Base-by-base conservation (phyloP, 2,888 invertebrate genomes). In the Himalopsyche japonica region DNA sequence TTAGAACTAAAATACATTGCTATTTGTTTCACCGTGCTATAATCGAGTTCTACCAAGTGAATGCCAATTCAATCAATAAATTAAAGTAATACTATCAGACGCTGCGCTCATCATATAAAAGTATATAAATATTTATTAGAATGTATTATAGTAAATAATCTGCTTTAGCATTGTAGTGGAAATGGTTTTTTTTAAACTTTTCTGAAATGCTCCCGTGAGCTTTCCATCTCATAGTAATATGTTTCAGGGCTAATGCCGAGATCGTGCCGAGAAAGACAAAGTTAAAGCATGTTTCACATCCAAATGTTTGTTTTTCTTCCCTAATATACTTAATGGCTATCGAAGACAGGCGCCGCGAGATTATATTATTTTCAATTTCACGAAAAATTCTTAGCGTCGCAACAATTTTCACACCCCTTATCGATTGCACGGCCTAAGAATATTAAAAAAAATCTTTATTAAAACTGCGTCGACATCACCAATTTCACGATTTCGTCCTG, bases 181-280 rank as follows among this genome's bases (percentile, higher is more conserved):
- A 70, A 70, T 70, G 30, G 2, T 12, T 70, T 37, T 37, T 70
- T 10, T 70, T 20, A 20, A 15, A 20, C 30, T 70, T 43, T 34
- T 27, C 32, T 34, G 64, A 70, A 18, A 78, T 77, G 57, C 34
- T 64, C 76, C 84, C 20, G 77, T 77, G 84, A 84, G 79, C 81
- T 79, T 70, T 79, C 48, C 79, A 81, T 84, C 79, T 81, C 79
- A 84, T 84, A 84, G 86, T 78, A 89, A 88, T 87, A 88, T 87
- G 87, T 88, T 84, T 78, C 57, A 86, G 88, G 89, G 89, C 89
- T 89, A 90, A 89, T 89, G 89, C 88, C 88, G 88, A 89, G 91
- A 89, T 91, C 92, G 92, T 91, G 92, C 89, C 89, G 87, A 89
- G 92, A 91, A 92, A 90, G 80, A 89, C 91, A 92, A 92, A 91